phyloP scores from a whole-genome alignment of 2,888 invertebrate genomes.

The Perizoma flavofasciatum region DNA sequence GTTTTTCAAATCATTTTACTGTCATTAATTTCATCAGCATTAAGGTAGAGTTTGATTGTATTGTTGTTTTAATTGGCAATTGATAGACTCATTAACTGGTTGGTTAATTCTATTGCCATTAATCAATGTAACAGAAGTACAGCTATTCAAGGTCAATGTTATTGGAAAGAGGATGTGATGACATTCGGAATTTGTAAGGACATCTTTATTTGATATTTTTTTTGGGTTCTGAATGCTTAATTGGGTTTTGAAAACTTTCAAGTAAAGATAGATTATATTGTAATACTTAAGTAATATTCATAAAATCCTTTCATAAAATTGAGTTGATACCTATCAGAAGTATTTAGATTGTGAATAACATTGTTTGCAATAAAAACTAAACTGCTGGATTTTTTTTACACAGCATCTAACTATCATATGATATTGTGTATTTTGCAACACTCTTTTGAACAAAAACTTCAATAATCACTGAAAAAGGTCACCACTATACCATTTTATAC shows the following conservation, averaged over 20 bases:
- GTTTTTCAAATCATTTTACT: slow-evolving; percentile 15
- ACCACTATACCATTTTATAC: background rate
- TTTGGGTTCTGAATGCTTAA: background rate
- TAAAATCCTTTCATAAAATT: background rate
- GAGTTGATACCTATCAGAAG: background rate
- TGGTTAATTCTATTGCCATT: slow-evolving; percentile 46
- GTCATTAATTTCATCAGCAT: slow-evolving; percentile 39
- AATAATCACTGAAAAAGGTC: slow-evolving; percentile 5
- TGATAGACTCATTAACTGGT: slow-evolving; percentile 43
- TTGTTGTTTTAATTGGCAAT: slow-evolving; percentile 43
- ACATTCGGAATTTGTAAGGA: slow-evolving; percentile 12
- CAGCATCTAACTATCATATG: slow-evolving; percentile 11
- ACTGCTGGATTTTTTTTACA: too few relatives aligned
- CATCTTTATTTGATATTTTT: slow-evolving; percentile 1
- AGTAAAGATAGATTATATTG: too few relatives aligned
- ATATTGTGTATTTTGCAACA: slow-evolving; percentile 21
- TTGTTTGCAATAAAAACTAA: background rate
- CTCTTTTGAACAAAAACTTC: background rate
- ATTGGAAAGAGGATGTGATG: slow-evolving; percentile 26
- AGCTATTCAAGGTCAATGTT: slow-evolving; percentile 47
- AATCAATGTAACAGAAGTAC: slow-evolving; percentile 43
- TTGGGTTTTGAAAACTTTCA: too few relatives aligned
- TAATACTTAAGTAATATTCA: too few relatives aligned
- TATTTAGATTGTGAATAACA: background rate
- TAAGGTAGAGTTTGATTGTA: slow-evolving; percentile 40